Conservation (phyloP, 2,113 vertebrate genomes). For the Centrocercus urophasianus region DNA sequence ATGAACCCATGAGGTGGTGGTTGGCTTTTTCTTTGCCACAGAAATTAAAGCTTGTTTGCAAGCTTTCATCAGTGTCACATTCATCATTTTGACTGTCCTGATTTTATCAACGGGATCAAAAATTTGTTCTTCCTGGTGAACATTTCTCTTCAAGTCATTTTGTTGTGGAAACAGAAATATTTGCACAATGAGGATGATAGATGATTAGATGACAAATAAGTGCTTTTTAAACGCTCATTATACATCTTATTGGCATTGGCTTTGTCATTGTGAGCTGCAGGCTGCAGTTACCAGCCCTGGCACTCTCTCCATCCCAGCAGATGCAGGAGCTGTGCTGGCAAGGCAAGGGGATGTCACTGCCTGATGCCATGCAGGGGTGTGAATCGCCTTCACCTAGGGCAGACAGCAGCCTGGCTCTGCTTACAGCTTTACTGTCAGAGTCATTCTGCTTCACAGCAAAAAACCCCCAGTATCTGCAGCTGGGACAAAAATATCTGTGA, state of each 20-base stretch:
- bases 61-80: constrained; percentile 30
- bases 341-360: accelerated
- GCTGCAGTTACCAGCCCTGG: neutral
- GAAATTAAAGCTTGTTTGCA: constrained; percentile 16
- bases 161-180: constrained; percentile 51
- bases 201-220: constrained; percentile 49
- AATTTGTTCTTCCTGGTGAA: constrained; percentile 44
- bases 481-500: neutral
- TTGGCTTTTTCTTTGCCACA: neutral
- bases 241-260: constrained; percentile 16
- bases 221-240: neutral
- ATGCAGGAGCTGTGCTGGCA: constrained; percentile 2
- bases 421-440: neutral
- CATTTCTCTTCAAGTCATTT: constrained; percentile 28
- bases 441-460: neutral
- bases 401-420: neutral
- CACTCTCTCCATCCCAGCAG: neutral
- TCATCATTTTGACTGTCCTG: constrained; percentile 57
- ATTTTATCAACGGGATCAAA: constrained; percentile 55
- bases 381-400: neutral
- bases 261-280: constrained; percentile 8
- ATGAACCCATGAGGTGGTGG: constrained; percentile 10
- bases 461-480: neutral
- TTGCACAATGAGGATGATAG: constrained; percentile 38
- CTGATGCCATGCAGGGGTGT: accelerated